Evolutionary conservation across 2,888 invertebrate species (phyloP).

Genomic region (Lycia hirtaria): DNA sequence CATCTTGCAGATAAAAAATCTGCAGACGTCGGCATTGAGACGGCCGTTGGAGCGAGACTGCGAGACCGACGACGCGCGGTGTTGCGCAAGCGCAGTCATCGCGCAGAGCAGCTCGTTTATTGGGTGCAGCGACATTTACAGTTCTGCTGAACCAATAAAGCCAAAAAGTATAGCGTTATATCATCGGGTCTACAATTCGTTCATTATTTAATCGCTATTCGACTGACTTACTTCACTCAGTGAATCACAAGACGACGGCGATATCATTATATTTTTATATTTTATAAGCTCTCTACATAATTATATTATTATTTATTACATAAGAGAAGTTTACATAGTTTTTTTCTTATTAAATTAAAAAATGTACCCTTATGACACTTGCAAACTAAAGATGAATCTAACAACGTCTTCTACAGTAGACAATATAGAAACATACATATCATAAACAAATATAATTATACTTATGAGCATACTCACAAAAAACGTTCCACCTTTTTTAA

Average conservation of each 20-base stretch:
- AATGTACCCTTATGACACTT: too few relatives aligned
- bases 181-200: conserved; percentile 10
- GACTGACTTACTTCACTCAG: conserved; percentile 27
- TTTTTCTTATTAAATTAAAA: too few relatives aligned
- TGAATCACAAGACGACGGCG: conserved; percentile 8
- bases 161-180: conserved; percentile 15
- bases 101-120: not conserved
- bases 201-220: conserved; percentile 21
- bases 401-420: too few relatives aligned
- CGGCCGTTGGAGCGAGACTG: conserved; percentile 8
- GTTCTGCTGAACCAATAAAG: conserved; percentile 1
- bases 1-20: conserved; percentile 8
- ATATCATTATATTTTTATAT: too few relatives aligned
- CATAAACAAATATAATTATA: too few relatives aligned
- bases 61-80: conserved; percentile 1
- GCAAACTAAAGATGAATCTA: too few relatives aligned
- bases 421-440: too few relatives aligned
- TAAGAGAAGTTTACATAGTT: too few relatives aligned
- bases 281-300: too few relatives aligned
- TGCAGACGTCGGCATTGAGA: conserved; percentile 18
- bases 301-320: too few relatives aligned
- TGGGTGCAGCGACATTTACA: conserved; percentile 22
- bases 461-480: too few relatives aligned
- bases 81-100: conserved; percentile 16
- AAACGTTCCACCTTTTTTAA: too few relatives aligned